A percentile compares a stretch with the other conserved stretches of the same genome.
Conservation (phyloP, 30 jellyfish, hydroid and myxozoan genomes). For the Morbakka virulenta region DNA sequence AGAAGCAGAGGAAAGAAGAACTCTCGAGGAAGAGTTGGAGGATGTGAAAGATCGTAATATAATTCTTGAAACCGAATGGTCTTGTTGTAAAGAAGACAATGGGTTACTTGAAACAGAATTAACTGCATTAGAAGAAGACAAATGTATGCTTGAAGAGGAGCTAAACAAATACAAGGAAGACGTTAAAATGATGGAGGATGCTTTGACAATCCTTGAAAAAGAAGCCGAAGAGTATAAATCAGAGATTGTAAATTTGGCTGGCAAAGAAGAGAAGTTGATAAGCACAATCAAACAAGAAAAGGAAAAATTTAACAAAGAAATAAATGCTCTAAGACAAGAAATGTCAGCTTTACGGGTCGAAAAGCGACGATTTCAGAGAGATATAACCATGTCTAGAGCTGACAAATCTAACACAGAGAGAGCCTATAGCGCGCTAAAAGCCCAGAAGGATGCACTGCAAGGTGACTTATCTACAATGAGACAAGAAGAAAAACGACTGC, state of each 20-base stretch:
- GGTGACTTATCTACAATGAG: conserved; percentile 78
- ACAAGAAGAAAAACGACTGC: conserved; percentile 90
- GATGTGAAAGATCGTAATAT: conserved; percentile 95
- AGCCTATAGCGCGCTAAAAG: conserved; percentile 92
- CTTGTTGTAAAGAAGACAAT: conserved; percentile 97
- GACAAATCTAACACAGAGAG: conserved; percentile 96
- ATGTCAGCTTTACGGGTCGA: conserved; percentile 91
- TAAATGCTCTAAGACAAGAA: conserved; percentile 88
- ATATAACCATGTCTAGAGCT: conserved; percentile 87
- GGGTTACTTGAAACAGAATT: conserved; percentile 95
- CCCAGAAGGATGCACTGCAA: conserved; percentile 88
- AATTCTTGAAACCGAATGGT: conserved; percentile 97
- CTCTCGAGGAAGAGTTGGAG: conserved; percentile 88
- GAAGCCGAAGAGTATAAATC: conserved; percentile 86
- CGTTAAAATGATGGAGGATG: conserved; percentile 98
- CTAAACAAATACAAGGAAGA: conserved; percentile 88
- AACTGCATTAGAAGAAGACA: conserved; percentile 97
- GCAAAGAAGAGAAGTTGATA: conserved; percentile 84
- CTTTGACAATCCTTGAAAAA: conserved; percentile 79
- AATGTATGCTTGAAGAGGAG: conserved; percentile 93
- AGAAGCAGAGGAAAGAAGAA: conserved; percentile 83
- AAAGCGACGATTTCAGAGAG: conserved; percentile 96
- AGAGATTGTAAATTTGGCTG: conserved; percentile 59
- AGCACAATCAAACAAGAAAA: conserved; percentile 77
- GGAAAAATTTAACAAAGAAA: conserved; percentile 83